These are phyloP conservation scores for Zaprionus bogoriensis DNA, from an alignment of 2,888 invertebrate genomes.

Conservation along the genomic window DNA sequence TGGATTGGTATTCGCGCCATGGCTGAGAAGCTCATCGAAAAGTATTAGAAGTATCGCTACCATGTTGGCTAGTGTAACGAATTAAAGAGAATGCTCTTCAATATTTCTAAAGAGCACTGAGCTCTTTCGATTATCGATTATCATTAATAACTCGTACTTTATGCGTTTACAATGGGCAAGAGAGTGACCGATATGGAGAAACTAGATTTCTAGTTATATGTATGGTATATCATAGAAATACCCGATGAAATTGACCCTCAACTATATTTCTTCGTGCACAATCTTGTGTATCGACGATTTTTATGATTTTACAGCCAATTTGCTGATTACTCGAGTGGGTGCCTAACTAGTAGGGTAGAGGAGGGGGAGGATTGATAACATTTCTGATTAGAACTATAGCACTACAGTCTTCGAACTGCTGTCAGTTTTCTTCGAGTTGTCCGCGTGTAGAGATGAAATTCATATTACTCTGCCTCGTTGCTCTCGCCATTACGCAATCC, in stretches of 20 bases:
- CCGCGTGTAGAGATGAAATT: constrained; percentile 45
- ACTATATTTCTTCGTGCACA: not conserved
- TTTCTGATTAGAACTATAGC: constrained; percentile 22
- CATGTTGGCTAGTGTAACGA: constrained; percentile 1
- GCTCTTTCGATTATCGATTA: not conserved
- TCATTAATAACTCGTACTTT: not conserved
- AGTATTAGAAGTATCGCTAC: constrained; percentile 69
- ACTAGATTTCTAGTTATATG: not conserved
- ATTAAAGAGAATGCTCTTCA: constrained; percentile 3
- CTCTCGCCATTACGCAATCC: constrained; percentile 7
- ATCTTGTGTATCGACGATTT: not conserved
- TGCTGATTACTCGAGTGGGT: constrained; percentile 27
- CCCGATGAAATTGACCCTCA: not conserved
- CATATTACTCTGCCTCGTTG: constrained; percentile 15
- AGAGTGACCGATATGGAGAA: not conserved
- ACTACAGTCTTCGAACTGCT: too few relatives aligned
- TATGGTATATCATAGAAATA: not conserved
- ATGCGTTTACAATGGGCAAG: not conserved
- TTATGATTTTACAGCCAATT: constrained; percentile 35
- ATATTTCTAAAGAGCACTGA: not conserved
- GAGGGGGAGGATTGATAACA: constrained; percentile 18
- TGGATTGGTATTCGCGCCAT: constrained; percentile 84
- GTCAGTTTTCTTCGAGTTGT: constrained; percentile 12
- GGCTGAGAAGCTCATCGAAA: constrained; percentile 72
- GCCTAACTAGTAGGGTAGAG: not conserved